phyloP scores from a whole-genome alignment of 2,797 vertebrate genomes.

The Cebuella pygmaea region DNA sequence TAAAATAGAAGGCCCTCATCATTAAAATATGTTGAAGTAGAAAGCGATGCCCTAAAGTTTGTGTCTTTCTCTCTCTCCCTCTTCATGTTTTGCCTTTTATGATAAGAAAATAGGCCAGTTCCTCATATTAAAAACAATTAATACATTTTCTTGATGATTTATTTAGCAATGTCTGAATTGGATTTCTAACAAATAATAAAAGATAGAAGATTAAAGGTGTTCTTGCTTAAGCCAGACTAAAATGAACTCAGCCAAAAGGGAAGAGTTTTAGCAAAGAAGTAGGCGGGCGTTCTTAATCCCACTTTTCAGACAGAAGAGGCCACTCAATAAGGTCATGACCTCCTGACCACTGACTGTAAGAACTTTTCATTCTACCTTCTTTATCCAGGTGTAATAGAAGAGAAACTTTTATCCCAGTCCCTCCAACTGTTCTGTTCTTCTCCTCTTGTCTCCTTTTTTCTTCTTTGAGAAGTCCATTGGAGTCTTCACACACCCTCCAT shows the following conservation, averaged over 20 bases:
- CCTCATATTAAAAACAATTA: background rate
- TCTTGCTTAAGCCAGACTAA: background rate
- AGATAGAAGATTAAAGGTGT: background rate
- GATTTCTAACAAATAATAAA: constrained; percentile 18
- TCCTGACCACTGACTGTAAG: background rate
- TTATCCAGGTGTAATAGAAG: background rate
- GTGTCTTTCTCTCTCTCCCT: background rate
- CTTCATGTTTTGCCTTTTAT: background rate
- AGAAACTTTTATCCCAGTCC: background rate
- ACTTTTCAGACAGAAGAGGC: background rate
- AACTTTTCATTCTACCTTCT: background rate
- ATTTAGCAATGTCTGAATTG: background rate
- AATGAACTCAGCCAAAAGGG: background rate
- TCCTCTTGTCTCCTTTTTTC: background rate
- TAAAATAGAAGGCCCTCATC: background rate
- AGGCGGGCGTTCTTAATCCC: background rate
- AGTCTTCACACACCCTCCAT: background rate
- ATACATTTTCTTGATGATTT: background rate
- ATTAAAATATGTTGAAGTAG: background rate
- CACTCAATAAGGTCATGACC: background rate
- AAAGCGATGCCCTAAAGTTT: background rate
- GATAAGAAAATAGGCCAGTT: background rate
- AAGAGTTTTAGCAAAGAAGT: background rate
- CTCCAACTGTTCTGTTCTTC: background rate
- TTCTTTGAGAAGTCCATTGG: constrained; percentile 51